Evolutionary conservation across 2,888 invertebrate genomes (phyloP).

Genomic region (Apamea anceps): DNA sequence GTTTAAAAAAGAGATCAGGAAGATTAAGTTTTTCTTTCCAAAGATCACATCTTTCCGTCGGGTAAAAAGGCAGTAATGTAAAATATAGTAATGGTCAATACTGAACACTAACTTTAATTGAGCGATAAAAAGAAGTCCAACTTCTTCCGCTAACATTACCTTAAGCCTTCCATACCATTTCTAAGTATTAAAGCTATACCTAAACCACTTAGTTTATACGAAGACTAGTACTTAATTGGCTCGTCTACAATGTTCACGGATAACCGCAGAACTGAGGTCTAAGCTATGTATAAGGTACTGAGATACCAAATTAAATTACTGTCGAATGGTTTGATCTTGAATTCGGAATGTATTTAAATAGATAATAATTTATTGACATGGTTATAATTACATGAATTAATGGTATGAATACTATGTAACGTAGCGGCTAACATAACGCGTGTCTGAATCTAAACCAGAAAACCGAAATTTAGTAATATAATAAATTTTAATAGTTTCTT

Average conservation of each 20-base stretch:
- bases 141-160: conserved; percentile 8
- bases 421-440: too few species aligned
- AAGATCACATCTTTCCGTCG: neutral
- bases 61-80: neutral
- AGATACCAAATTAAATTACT: conserved; percentile 18
- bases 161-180: neutral
- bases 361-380: too few species aligned
- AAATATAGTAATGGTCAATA: neutral
- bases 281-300: neutral
- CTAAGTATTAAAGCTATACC: conserved; percentile 4
- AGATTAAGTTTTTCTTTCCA: too few species aligned
- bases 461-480: too few species aligned
- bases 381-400: too few species aligned
- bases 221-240: conserved; percentile 32
- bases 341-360: conserved; percentile 20
- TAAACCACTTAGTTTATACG: conserved; percentile 11
- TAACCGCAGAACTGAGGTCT: conserved; percentile 32
- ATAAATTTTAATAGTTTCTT: too few species aligned
- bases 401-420: too few species aligned
- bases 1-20: too few species aligned
- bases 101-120: neutral
- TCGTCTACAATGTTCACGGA: conserved; percentile 15
- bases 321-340: conserved; percentile 4
- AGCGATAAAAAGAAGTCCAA: neutral
- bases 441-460: too few species aligned